Conservation (phyloP, 2,113 vertebrate genomes). For the Falcunculus frontatus region DNA sequence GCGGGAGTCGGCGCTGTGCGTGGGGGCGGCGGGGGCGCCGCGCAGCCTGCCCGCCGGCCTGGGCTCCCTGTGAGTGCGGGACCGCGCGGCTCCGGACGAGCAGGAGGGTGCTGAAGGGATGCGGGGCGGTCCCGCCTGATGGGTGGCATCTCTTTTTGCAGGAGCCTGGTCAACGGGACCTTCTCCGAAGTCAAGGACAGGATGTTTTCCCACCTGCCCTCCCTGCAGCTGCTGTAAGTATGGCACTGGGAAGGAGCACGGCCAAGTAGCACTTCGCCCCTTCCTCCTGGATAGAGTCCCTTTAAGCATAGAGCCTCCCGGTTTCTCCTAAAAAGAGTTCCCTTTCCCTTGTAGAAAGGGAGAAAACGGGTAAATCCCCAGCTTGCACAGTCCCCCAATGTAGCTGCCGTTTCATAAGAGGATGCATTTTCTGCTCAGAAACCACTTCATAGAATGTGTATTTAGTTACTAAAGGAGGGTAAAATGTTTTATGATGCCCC, state of each 20-base stretch:
- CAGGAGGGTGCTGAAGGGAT: rapidly evolving
- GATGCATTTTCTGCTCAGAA: background rate
- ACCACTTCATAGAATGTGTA: background rate
- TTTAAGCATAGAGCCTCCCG: background rate
- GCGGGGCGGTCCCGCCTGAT: background rate
- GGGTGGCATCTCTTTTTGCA: conserved; percentile 32
- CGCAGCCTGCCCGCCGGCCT: conserved; percentile 83
- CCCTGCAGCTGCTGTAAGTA: conserved; percentile 95
- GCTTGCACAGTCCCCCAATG: background rate
- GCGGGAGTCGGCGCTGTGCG: conserved; percentile 92
- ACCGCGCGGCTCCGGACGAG: rapidly evolving
- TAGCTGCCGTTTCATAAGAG: background rate
- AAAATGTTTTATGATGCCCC: background rate
- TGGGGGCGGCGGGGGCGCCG: conserved; percentile 85
- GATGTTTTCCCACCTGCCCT: conserved; percentile 93
- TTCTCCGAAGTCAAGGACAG: conserved; percentile 93
- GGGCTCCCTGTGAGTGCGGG: conserved; percentile 84
- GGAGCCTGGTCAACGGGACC: conserved; percentile 95
- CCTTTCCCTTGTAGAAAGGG: background rate
- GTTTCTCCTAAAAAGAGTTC: background rate
- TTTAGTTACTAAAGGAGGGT: background rate
- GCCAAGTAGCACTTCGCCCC: background rate
- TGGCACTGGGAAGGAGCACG: background rate
- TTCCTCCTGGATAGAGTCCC: background rate
- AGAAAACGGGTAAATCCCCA: background rate